Evolutionary conservation across 1,140 invertebrate species (phyloP), one percentile per base, ranked within the genome.

Genomic region (Dreissena polymorpha): DNA sequence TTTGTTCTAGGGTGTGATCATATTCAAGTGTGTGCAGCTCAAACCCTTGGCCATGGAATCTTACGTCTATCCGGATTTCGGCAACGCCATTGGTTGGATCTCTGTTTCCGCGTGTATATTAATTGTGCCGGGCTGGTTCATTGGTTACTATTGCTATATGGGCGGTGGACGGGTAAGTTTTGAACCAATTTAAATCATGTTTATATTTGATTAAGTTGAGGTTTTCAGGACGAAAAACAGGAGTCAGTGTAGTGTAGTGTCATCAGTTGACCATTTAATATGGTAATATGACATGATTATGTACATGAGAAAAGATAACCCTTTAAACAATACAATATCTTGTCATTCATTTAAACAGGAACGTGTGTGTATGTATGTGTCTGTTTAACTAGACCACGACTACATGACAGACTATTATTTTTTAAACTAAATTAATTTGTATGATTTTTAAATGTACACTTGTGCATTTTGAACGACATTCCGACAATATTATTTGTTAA

Each of bases 11-110:
- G 81, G 73, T 29, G 81, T 83, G 10, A 77, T 77, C 25, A 50
- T 83, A 0, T 83, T 83, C 39, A 83, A 77, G 69, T 13, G 25
- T 6, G 69, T 83, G 3, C 73, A 83, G 49, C 71, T 76, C n/a
- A 55, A 83, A 71, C 72, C 81, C 0, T 39, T 76, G 27, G 60
- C 21, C 5, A 49, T 71, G 25, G 74, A 83, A n/a, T 10, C 3
- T 13, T 76, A 76, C 65, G 81, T 70, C 53, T 83, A 70, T 29
- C 73, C 73, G 10, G 74, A 83, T 21, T 83, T 76, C 39, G 81
- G 73, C 21, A 73, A 83, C 27, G 81, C 81, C 51, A 77, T 83
- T 69, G 81, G 81, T 10, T 83, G 81, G 81, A 13, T 83, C 16
- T 18, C 74, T 57, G 73, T 67, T 13, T 67, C 51, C 18, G 73